phyloP scores from a whole-genome alignment of 2,797 vertebrate genomes.

The Molossus alvarezi region DNA sequence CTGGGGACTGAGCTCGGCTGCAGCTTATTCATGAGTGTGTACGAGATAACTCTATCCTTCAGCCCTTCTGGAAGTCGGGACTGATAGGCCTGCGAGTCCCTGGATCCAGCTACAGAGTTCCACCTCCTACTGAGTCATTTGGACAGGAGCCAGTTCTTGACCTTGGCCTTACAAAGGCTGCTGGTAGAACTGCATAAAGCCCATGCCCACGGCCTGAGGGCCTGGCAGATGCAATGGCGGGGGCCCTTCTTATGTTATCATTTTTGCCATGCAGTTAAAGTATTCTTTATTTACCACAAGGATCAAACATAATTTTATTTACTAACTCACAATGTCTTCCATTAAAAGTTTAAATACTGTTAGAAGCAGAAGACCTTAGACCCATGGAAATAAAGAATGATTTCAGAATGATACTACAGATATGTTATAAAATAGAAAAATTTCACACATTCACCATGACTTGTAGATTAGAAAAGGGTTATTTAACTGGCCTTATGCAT shows the following conservation, averaged over 20 bases:
- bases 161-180: background rate
- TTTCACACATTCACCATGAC: background rate
- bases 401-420: background rate
- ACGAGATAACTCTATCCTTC: background rate
- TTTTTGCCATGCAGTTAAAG: background rate
- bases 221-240: background rate
- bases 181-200: background rate
- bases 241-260: background rate
- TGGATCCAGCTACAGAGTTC: background rate
- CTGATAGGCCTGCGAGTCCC: background rate
- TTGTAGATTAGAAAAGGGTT: background rate
- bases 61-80: background rate
- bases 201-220: too few relatives aligned
- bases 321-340: background rate
- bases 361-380: background rate
- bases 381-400: background rate
- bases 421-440: background rate
- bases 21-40: background rate
- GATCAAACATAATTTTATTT: background rate
- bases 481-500: background rate
- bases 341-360: background rate
- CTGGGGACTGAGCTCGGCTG: too few relatives aligned
- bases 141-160: background rate
- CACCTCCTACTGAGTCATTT: background rate
- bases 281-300: background rate